A percentile compares a stretch with the other conserved stretches of the same genome.
Evolutionary conservation across 2,113 vertebrate genomes (phyloP).

Genomic region (Benitochromis conjunctus): DNA sequence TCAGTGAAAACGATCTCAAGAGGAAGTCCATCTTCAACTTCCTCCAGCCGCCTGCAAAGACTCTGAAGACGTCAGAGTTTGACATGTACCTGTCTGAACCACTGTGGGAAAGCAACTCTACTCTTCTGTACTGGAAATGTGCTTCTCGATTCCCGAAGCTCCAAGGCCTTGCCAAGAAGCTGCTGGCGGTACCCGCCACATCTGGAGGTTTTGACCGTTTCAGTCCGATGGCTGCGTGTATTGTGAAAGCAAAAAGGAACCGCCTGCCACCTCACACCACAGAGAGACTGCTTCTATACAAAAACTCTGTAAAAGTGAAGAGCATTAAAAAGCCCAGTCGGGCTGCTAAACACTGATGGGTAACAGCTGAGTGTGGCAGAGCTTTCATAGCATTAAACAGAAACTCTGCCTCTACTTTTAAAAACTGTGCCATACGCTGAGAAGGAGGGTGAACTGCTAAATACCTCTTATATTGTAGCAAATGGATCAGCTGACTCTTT

Average conservation of each 20-base stretch:
- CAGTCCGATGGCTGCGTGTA: constrained; percentile 61
- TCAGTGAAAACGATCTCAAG: constrained; percentile 40
- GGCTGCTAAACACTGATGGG: constrained; percentile 10
- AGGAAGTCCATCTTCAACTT: constrained; percentile 56
- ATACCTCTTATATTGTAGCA: not conserved
- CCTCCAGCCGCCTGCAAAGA: constrained; percentile 49
- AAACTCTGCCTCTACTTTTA: not conserved
- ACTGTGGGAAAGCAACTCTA: constrained; percentile 29
- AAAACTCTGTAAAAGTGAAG: constrained; percentile 55
- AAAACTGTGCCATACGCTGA: not conserved
- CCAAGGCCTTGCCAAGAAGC: constrained; percentile 53
- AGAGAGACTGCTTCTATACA: constrained; percentile 73
- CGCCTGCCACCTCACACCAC: constrained; percentile 68
- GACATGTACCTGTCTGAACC: constrained; percentile 66
- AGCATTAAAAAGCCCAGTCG: not conserved
- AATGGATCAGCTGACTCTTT: not conserved
- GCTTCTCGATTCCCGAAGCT: constrained; percentile 63
- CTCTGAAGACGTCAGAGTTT: constrained; percentile 53
- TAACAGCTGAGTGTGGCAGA: not conserved
- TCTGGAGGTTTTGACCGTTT: constrained; percentile 73
- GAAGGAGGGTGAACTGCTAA: not conserved
- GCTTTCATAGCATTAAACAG: not conserved
- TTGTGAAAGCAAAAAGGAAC: constrained; percentile 69
- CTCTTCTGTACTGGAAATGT: constrained; percentile 60
- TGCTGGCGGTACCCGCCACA: constrained; percentile 66